Evolutionary conservation across 2,113 vertebrate genomes (phyloP), one percentile per base, ranked within the genome.

Genomic region (Strix uralensis): DNA sequence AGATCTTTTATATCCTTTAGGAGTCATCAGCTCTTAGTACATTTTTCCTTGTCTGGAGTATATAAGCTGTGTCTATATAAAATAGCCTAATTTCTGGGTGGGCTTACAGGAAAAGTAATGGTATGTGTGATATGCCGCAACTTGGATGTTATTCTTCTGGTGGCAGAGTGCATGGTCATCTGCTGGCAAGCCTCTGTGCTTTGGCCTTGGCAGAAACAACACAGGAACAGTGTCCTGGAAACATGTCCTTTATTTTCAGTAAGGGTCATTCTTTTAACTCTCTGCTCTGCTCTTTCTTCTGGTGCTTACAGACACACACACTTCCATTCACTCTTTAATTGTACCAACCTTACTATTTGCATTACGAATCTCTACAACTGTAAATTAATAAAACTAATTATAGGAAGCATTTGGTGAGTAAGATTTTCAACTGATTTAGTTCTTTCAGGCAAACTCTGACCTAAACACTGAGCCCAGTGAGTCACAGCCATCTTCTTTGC

Each of bases 341-440:
- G 34, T 80, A 80, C 70, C 57, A 69, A 34, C 65, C 19, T 77
- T 90, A 83, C 54, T 88, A 15, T 73, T 91, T 86, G 46, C 58
- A 34, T 92, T 86, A 83, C 0, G 1, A 90, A 93, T 85, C 30
- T 67, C 78, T 86, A 55, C n/a, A 77, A 72, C 69, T 42, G 27
- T 46, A 90, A 90, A 93, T 83, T 90, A 80, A 93, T 90, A 34
- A 83, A 80, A 92, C 89, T 94, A 96, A 95, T 86, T 95, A 77
- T 73, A 93, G 92, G 79, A 96, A 90, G 58, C 71, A 47, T 73
- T 90, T 63, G 67, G 73, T 96, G 94, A 94, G 77, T 94, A 92
- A 89, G 40, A 80, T 57, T 89, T 92, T 58, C 62, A 91, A 26
- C 62, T 87, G 89, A 91, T 75, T 95, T 63, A 89, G 8, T 88